Conservation (phyloP, 2,113 vertebrate species). For the Odocoileus hemionus region DNA sequence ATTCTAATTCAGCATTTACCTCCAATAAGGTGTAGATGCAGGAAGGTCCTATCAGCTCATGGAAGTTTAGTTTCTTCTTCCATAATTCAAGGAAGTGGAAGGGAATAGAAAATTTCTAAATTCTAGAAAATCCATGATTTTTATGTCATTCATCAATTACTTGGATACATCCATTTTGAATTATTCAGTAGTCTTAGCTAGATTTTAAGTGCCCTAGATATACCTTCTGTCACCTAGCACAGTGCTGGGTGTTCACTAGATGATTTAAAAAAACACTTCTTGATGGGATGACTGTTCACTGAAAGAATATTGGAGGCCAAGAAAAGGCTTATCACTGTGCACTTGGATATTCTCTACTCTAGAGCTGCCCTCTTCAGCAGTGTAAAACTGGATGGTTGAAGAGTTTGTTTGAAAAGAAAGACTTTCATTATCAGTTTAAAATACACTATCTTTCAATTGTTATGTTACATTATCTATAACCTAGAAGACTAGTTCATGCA, state of each 20-base stretch:
- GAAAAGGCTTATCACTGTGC: neutral
- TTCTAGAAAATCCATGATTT: conserved; percentile 13
- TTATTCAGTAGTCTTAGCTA: conserved; percentile 46
- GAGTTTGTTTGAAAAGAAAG: conserved; percentile 31
- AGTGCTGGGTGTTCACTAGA: conserved; percentile 11
- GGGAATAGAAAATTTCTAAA: neutral
- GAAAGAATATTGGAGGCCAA: neutral
- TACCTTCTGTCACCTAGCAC: conserved; percentile 3
- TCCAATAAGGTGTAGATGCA: neutral
- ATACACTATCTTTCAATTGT: neutral
- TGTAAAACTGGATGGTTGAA: neutral
- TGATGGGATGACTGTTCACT: conserved; percentile 9
- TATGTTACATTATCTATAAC: conserved; percentile 41
- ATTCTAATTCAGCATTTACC: neutral
- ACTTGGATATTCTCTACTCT: neutral
- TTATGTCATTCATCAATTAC: neutral
- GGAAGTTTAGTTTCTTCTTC: neutral
- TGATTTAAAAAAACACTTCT: neutral
- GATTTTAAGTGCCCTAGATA: conserved; percentile 6
- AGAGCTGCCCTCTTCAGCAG: neutral
- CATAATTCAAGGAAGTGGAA: neutral
- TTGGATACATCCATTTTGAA: conserved; percentile 26
- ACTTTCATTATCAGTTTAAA: conserved; percentile 35
- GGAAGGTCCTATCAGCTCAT: neutral
- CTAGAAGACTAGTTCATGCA: conserved; percentile 24